Conservation (phyloP, 1,140 invertebrate genomes). For the Trichonephila inaurata region DNA sequence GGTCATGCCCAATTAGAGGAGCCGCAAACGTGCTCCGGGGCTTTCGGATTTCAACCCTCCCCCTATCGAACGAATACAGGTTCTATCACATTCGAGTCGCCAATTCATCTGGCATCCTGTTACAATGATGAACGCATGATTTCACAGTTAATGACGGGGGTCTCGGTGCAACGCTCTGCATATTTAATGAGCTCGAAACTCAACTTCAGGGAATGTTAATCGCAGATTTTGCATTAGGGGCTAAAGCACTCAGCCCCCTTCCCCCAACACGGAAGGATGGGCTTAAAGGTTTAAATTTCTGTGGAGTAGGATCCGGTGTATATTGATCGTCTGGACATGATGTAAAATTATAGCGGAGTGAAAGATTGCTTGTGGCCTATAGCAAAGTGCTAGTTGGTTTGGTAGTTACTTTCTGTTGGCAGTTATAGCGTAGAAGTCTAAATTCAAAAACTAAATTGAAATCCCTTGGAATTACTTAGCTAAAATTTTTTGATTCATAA, state of each 20-base stretch:
- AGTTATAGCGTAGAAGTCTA: no score
- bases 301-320: neutral
- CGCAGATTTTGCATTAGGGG: constrained; percentile 39
- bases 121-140: constrained; percentile 50
- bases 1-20: constrained; percentile 48
- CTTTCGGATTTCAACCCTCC: constrained; percentile 15
- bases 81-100: constrained; percentile 1
- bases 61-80: neutral
- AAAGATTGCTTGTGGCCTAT: neutral
- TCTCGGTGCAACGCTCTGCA: neutral
- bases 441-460: no score
- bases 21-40: neutral
- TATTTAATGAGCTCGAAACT: constrained; percentile 16
- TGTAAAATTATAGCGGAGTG: neutral
- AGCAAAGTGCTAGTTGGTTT: no score
- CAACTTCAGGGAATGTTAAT: constrained; percentile 19
- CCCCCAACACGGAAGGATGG: neutral
- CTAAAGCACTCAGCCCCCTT: neutral
- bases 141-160: constrained; percentile 57
- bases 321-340: neutral
- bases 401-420: no score
- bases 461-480: no score
- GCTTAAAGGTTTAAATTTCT: constrained; percentile 17
- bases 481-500: no score
- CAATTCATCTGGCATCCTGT: constrained; percentile 52